These are phyloP conservation scores for Crocidura indochinensis DNA, from an alignment of 2,797 vertebrate species.

Conservation along the genomic window DNA sequence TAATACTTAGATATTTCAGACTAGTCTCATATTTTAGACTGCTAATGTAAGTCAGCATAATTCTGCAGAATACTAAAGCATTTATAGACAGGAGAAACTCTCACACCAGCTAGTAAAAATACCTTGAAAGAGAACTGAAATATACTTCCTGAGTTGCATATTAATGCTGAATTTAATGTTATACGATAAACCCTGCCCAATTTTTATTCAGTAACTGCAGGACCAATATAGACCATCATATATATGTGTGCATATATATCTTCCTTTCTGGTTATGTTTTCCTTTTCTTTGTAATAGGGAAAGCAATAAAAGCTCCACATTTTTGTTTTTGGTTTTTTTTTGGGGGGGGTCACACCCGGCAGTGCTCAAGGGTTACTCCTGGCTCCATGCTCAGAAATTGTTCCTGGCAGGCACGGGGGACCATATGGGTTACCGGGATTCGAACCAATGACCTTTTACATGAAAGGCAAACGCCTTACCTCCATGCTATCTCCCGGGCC, in stretches of 20 bases:
- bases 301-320: conserved; percentile 32
- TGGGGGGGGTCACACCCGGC: too few species aligned
- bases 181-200: background rate
- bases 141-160: conserved; percentile 68
- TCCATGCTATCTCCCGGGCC: too few species aligned
- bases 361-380: too few species aligned
- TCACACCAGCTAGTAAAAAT: conserved; percentile 72
- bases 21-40: conserved; percentile 32
- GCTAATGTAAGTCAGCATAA: conserved; percentile 65
- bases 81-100: conserved; percentile 59
- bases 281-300: background rate
- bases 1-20: conserved; percentile 53
- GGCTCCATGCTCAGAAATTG: too few species aligned
- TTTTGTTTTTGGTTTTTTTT: too few species aligned
- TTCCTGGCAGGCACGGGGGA: too few species aligned
- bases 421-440: too few species aligned
- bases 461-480: too few species aligned
- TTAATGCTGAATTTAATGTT: conserved; percentile 63
- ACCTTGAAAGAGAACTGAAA: conserved; percentile 65
- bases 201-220: conserved; percentile 40
- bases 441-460: too few species aligned
- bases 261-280: background rate
- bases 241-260: background rate
- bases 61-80: conserved; percentile 68
- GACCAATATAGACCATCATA: background rate